phyloP scores from a whole-genome alignment of 92 coral and sea anemone genomes.

The Porites cylindrica region DNA sequence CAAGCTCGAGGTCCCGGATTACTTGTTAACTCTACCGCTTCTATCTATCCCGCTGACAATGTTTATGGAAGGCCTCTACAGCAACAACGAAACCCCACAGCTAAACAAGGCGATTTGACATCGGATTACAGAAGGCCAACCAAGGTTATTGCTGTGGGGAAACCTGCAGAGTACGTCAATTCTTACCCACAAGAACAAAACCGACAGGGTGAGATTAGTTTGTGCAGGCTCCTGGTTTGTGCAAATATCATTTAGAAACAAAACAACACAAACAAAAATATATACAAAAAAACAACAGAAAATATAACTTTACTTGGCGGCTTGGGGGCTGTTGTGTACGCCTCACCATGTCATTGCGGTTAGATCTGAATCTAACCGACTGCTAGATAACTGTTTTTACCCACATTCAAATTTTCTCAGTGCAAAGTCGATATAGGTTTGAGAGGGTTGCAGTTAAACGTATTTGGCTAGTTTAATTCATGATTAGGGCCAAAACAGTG shows the following conservation, averaged over 20 bases:
- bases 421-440: no score
- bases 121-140: conserved; percentile 10
- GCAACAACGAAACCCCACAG: background rate
- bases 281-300: no score
- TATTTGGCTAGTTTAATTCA: no score
- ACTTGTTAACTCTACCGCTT: background rate
- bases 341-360: no score
- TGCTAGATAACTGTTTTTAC: no score
- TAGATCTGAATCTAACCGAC: no score
- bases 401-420: no score
- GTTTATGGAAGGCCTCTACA: background rate
- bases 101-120: background rate
- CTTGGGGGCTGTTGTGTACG: no score
- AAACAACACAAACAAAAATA: no score
- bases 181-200: background rate
- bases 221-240: background rate
- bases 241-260: background rate
- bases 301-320: no score
- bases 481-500: no score
- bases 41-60: background rate
- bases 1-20: conserved; percentile 14
- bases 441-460: no score
- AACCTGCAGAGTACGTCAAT: conserved; percentile 15
- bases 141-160: conserved; percentile 38
- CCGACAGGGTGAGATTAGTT: conserved; percentile 10